phyloP scores from a whole-genome alignment of 2,797 vertebrate species.

The Orestias chungarensis region DNA sequence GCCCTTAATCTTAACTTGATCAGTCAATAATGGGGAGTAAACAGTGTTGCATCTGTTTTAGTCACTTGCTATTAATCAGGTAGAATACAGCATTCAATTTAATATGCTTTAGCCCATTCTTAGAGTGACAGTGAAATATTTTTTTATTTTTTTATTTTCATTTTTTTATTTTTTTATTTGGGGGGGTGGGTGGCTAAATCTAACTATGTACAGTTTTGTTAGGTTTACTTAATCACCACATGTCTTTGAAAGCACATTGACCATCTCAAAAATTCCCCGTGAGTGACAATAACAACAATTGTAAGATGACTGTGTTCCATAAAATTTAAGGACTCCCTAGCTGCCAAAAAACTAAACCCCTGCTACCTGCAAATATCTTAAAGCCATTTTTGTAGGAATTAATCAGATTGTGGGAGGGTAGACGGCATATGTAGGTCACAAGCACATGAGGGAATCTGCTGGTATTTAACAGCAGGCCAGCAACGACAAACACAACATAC shows the following conservation, averaged over 20 bases:
- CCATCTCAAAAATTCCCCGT: not conserved
- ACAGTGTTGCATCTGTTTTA: not conserved
- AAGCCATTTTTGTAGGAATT: constrained; percentile 37
- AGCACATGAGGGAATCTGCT: constrained; percentile 28
- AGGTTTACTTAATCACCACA: not conserved
- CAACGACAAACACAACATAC: constrained; percentile 47
- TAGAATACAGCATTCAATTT: constrained; percentile 3
- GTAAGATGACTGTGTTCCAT: constrained; percentile 37
- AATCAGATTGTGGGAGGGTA: constrained; percentile 35
- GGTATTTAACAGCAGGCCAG: constrained; percentile 52
- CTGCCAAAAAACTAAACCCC: constrained; percentile 50
- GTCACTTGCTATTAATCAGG: not conserved
- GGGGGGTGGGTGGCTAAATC: not conserved
- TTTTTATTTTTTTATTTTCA: too few relatives aligned
- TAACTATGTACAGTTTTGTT: not conserved
- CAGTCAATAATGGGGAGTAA: not conserved
- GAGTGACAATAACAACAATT: constrained; percentile 15
- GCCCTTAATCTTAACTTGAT: not conserved
- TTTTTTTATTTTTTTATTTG: too few relatives aligned
- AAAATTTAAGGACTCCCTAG: constrained; percentile 28
- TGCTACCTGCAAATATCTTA: constrained; percentile 47
- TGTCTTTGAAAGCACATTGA: not conserved
- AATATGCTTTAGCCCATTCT: too few relatives aligned
- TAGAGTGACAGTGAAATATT: too few relatives aligned
- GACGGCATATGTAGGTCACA: constrained; percentile 40